Conservation (phyloP, 2,888 invertebrate species). For the Dione vanillae region DNA sequence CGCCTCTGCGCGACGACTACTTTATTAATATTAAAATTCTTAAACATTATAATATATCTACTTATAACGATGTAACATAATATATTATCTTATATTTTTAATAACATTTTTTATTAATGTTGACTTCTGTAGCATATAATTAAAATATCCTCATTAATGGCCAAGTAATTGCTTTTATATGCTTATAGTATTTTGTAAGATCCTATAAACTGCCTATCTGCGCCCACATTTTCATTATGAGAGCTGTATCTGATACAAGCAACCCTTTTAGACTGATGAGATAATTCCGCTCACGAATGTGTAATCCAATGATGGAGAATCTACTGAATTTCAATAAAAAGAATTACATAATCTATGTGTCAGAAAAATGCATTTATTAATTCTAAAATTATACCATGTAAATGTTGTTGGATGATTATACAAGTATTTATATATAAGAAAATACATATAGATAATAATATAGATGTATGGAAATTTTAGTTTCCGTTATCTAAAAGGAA, state of each 20-base stretch:
- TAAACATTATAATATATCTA: neutral
- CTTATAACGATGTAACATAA: too few relatives aligned
- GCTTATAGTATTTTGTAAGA: neutral
- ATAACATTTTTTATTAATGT: neutral
- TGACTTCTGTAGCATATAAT: too few relatives aligned
- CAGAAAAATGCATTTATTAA: too few relatives aligned
- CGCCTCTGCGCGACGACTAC: too few relatives aligned
- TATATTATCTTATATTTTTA: too few relatives aligned
- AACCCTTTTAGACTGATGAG: conserved; percentile 46
- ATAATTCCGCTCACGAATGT: conserved; percentile 39
- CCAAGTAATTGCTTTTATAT: neutral
- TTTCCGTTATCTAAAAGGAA: too few relatives aligned
- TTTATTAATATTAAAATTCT: neutral
- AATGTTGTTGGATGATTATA: too few relatives aligned
- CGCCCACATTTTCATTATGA: conserved; percentile 33
- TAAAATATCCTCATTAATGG: neutral
- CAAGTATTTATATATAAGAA: too few relatives aligned
- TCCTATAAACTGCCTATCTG: conserved; percentile 12
- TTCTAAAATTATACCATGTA: too few relatives aligned
- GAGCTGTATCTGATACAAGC: conserved; percentile 40
- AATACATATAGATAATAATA: too few relatives aligned
- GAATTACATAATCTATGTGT: neutral
- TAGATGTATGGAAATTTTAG: too few relatives aligned
- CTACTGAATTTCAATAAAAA: conserved; percentile 24
- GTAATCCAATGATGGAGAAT: conserved; percentile 31